Base-by-base conservation (phyloP, 1,140 invertebrate genomes). In the Lasioglossum baleicum region DNA sequence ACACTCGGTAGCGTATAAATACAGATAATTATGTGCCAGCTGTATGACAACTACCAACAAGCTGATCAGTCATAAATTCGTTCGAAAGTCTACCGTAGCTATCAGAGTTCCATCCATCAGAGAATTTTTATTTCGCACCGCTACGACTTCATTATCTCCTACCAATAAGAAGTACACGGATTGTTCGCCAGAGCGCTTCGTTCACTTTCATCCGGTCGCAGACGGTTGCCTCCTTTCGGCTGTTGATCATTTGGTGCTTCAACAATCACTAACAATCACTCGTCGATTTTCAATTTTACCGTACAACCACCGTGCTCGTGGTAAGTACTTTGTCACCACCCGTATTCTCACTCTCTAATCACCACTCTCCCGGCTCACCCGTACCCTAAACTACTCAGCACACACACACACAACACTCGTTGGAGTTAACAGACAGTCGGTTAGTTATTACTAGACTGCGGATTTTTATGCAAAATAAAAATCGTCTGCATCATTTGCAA, bases 101-200 rank as follows among this genome's bases (percentile, higher is more conserved):
- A 13, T 4, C 11, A 60, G 7, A 11, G 7, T 8, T 17, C 7
- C 15, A 20, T n/a, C 8, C 7, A 35, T 31, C 8, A 35, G 3
- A 15, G 13, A 51, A 44, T 20, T 80, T 67, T 67, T 64, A 44
- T 42, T 74, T 7, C 1, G 2, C 31, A 61, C 20, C 72, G 71
- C 78, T 64, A 74, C 68, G 42, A 74, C 67, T 77, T 67, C 53
- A 63, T 85, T 84, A 84, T 81, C 69, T 66, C 20, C 31, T 63
- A 58, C 51, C 69, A 74, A 80, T 80, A 51, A 74, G 78, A 65
- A 80, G 78, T 77, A 58, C 79, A 35, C 79, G 70, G 72, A 10
- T 51, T 42, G 75, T 68, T 83, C 83, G 58, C 79, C 79, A 84
- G 83, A 77, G 82, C 35, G 70, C 70, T 35, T 81, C 73, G 60